These are phyloP conservation scores for Priocnemis perturbator DNA, from an alignment of 2,888 invertebrate species.

Conservation along the genomic window DNA sequence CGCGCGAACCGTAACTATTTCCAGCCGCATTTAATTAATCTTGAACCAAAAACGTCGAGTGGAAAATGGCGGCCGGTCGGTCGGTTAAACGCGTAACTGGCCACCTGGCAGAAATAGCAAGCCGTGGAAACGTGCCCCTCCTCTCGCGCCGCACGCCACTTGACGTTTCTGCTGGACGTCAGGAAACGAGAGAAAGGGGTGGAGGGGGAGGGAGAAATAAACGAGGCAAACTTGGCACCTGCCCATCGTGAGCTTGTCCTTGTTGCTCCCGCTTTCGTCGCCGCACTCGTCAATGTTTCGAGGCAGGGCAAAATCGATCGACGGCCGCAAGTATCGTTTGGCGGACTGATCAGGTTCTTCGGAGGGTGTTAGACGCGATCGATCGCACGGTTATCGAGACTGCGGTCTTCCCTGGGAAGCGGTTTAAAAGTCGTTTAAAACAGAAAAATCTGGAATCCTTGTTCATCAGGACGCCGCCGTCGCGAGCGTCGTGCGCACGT, in stretches of 20 bases:
- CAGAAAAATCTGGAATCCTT: no score
- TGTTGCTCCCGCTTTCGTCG: conserved; percentile 15
- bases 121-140: conserved; percentile 40
- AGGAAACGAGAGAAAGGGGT: conserved; percentile 12
- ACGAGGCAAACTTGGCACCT: conserved; percentile 61
- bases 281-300: no score
- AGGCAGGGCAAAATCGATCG: neutral
- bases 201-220: conserved; percentile 46
- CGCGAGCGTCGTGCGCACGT: no score
- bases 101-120: conserved; percentile 72
- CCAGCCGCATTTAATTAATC: conserved; percentile 71
- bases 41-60: conserved; percentile 68
- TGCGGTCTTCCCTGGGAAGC: no score
- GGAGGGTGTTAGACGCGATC: neutral
- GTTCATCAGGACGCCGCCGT: no score
- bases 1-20: conserved; percentile 61
- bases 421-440: no score
- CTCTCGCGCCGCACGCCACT: no score
- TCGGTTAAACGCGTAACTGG: conserved; percentile 30
- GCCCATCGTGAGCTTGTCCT: conserved; percentile 31
- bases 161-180: neutral
- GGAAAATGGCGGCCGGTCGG: conserved; percentile 57
- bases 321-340: neutral
- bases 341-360: neutral
- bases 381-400: neutral